Base-by-base conservation (phyloP, 1,140 invertebrate genomes). In the Drosophila leontia region DNA sequence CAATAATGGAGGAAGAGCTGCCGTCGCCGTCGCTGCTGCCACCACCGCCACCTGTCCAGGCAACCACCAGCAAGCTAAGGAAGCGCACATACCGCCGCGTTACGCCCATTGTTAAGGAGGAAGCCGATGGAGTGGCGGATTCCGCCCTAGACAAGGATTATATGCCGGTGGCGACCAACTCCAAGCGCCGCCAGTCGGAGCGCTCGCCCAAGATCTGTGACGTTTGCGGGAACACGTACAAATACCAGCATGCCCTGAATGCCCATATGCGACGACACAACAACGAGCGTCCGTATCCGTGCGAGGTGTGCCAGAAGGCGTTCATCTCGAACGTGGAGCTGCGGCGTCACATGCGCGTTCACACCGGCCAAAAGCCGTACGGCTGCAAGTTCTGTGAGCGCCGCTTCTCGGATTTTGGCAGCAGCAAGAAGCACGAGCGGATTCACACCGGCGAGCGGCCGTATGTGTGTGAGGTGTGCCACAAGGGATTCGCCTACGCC, bases 371-470 rank as follows among this genome's bases (percentile, higher is more conserved):
- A 12, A 92, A 92, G 76, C 96, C 96, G 0, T 96, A 96, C 92
- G 94, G 95, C 79, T 97, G 96, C 74, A 93, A 94, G 44, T 93
- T 95, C 32, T 97, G 96, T 85, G 94, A 95, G 56, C 93, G 96
- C 12, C 92, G 95, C 11, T 97, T 97, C 91, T 95, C 95, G 0
- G 94, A 95, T 80, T 95, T 94, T 78, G 94, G 94, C 35, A 94
- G 93, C 64, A 92, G 94, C 47, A 94, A 94, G 82, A 95, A 95
- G 70, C 94, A 94, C 68, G 94, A 95, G 72, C 93, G 96, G 12
- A 96, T 96, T 13, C 97, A 98, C 91, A 97, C 96, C 3, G 97
- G 97, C 0, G 96, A 96, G 77, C 92, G 95, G 5, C 96, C 96
- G 0, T 96, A 96, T 67, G 94, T 95, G 51, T 96, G 96, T 63